A percentile compares a stretch with the other conserved stretches of the same genome.
Conservation (phyloP, 1,140 invertebrate genomes). For the Drosophila seguyi region DNA sequence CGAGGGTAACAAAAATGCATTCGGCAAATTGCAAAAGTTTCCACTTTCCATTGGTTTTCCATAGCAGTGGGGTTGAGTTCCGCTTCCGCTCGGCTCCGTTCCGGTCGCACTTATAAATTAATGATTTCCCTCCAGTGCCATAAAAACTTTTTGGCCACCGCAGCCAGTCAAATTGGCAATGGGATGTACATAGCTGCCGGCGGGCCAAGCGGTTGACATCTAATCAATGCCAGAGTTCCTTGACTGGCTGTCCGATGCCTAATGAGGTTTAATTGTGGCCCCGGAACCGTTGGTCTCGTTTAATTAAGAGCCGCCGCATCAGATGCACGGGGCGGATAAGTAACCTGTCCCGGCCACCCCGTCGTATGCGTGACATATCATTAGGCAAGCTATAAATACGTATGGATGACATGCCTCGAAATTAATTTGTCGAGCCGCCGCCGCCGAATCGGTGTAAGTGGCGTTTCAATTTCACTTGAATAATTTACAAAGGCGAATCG, state of each 20-base stretch:
- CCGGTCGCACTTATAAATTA: constrained; percentile 62
- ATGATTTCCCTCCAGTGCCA: constrained; percentile 46
- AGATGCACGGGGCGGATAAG: constrained; percentile 27
- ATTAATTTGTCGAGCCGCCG: constrained; percentile 57
- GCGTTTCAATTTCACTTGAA: constrained; percentile 67
- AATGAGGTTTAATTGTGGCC: constrained; percentile 59
- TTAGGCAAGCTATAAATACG: constrained; percentile 44
- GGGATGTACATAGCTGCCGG: constrained; percentile 1
- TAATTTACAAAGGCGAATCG: constrained; percentile 52
- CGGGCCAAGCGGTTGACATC: constrained; percentile 16
- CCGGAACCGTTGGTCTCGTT: constrained; percentile 37
- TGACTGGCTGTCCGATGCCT: constrained; percentile 23
- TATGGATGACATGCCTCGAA: constrained; percentile 26
- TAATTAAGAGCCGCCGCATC: constrained; percentile 51
- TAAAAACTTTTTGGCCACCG: constrained; percentile 46
- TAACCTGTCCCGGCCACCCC: constrained; percentile 46
- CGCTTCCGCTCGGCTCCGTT: background rate
- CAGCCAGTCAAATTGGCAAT: constrained; percentile 1
- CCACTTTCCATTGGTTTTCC: constrained; percentile 64
- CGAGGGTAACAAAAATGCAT: constrained; percentile 53
- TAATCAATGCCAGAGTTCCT: constrained; percentile 39
- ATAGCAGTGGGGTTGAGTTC: constrained; percentile 31
- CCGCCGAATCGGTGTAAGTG: constrained; percentile 37
- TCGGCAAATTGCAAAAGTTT: constrained; percentile 73
- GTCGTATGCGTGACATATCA: constrained; percentile 58